Evolutionary conservation across 2,888 invertebrate genomes (phyloP).

Genomic region (Pachymerium ferrugineum): DNA sequence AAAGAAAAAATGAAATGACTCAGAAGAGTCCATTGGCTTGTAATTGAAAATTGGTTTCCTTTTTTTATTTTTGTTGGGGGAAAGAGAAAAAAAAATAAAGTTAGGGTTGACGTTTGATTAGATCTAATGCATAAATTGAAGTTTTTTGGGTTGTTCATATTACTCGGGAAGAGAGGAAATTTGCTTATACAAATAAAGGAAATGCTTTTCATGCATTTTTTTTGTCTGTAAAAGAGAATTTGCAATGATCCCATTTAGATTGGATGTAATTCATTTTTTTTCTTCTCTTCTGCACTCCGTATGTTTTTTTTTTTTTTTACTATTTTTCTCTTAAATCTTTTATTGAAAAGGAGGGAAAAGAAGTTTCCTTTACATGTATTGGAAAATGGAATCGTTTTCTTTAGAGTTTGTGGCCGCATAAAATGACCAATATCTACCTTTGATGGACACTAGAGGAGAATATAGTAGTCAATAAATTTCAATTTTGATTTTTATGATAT

Average conservation of each 20-base stretch:
- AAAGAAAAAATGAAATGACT: background rate
- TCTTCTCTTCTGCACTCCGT: too few species aligned
- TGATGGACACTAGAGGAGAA: background rate
- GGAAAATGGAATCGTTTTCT: constrained; percentile 1
- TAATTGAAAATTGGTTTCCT: background rate
- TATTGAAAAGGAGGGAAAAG: background rate
- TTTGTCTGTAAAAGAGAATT: background rate
- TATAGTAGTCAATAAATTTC: background rate
- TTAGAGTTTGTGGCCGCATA: constrained; percentile 1
- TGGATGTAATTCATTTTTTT: background rate
- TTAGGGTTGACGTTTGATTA: constrained; percentile 6
- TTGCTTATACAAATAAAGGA: constrained; percentile 21
- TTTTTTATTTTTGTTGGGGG: background rate
- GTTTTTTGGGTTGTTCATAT: background rate
- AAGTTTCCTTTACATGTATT: background rate
- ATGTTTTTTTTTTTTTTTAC: background rate
- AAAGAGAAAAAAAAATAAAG: background rate
- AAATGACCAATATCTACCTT: constrained; percentile 14
- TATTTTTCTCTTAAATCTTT: background rate
- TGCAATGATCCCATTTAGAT: constrained; percentile 10
- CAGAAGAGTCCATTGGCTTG: background rate
- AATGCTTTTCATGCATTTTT: background rate
- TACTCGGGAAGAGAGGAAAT: background rate
- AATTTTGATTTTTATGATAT: background rate
- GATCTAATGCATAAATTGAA: constrained; percentile 15